These are phyloP conservation scores for Nanorana parkeri DNA, from an alignment of 2,113 vertebrate species.

Conservation along the genomic window DNA sequence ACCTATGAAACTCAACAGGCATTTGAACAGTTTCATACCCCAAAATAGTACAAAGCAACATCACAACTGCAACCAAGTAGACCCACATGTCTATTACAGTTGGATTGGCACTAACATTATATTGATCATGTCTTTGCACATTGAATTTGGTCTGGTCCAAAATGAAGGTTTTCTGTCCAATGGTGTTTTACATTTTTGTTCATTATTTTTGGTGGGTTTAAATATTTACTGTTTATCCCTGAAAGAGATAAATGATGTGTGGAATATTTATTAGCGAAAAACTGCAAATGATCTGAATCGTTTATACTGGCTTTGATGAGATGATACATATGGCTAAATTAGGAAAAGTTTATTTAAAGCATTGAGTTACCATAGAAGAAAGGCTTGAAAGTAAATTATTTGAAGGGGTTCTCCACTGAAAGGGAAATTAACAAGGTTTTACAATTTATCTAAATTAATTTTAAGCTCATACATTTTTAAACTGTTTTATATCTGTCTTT, in stretches of 20 bases:
- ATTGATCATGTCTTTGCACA: not conserved
- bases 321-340: slow-evolving; percentile 34
- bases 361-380: too few relatives aligned
- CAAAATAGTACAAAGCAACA: not conserved
- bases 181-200: slow-evolving; percentile 9
- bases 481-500: too few relatives aligned
- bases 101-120: not conserved
- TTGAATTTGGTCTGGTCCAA: not conserved
- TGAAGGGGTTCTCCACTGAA: too few relatives aligned
- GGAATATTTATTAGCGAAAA: slow-evolving; percentile 2
- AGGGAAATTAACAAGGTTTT: too few relatives aligned
- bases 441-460: too few relatives aligned
- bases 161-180: slow-evolving; percentile 17
- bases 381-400: too few relatives aligned
- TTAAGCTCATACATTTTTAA: too few relatives aligned
- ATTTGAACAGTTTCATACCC: not conserved
- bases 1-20: too few relatives aligned
- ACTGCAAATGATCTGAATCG: not conserved
- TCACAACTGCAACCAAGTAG: not conserved
- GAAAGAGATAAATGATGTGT: slow-evolving; percentile 10
- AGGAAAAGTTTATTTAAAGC: not conserved
- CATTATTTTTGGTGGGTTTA: not conserved
- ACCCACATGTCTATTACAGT: not conserved
- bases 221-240: slow-evolving; percentile 8
- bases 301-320: slow-evolving; percentile 4